A percentile compares a stretch with the other conserved stretches of the same genome.
Evolutionary conservation across 2,888 invertebrate species (phyloP).

Genomic region (Euzophera pinguis): DNA sequence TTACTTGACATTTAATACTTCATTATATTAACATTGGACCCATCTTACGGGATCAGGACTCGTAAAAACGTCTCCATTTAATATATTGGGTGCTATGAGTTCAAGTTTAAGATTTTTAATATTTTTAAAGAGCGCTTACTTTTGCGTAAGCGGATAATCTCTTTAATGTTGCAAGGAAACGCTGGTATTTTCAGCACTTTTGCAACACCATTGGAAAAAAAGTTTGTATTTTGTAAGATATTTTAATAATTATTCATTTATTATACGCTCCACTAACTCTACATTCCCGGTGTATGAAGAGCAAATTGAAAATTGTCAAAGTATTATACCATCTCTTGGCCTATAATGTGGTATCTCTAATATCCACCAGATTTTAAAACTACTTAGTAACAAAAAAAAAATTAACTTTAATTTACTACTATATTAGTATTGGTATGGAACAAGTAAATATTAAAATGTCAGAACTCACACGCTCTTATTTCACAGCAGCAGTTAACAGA

Average conservation of each 20-base stretch:
- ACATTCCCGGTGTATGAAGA: no score
- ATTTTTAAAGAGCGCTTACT: not conserved
- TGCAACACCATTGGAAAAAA: not conserved
- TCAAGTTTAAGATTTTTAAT: conserved; percentile 14
- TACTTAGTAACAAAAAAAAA: no score
- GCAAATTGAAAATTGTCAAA: no score
- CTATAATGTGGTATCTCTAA: no score
- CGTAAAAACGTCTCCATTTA: conserved; percentile 29
- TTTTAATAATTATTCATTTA: not conserved
- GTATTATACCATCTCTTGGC: no score
- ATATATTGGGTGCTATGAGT: conserved; percentile 21
- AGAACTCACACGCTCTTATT: conserved; percentile 31
- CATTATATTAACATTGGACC: conserved; percentile 36
- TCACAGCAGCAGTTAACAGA: conserved; percentile 38
- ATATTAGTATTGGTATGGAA: conserved; percentile 1
- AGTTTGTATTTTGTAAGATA: not conserved
- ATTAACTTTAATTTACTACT: no score
- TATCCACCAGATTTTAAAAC: no score
- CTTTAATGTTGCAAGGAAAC: no score
- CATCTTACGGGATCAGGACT: conserved; percentile 32
- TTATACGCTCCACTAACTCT: no score
- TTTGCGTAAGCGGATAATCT: no score
- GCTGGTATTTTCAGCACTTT: no score
- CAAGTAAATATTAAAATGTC: conserved; percentile 20
- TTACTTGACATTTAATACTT: conserved; percentile 52